Evolutionary conservation across 2,113 vertebrate genomes (phyloP).

Genomic region (Oriolus oriolus): DNA sequence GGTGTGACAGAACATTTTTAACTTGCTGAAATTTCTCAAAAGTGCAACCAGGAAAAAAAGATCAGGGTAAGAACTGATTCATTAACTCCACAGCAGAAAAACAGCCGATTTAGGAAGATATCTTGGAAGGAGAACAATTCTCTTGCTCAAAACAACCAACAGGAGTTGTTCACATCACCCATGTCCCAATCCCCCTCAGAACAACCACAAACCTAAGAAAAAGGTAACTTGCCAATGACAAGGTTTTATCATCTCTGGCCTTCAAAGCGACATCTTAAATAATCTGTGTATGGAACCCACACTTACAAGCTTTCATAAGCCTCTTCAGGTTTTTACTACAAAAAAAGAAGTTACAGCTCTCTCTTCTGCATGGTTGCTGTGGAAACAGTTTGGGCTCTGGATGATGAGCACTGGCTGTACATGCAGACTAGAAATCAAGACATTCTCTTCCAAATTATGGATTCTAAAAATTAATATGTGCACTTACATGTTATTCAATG

Average conservation of each 20-base stretch:
- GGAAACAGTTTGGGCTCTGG: constrained; percentile 61
- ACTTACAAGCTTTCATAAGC: constrained; percentile 30
- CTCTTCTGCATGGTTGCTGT: constrained; percentile 63
- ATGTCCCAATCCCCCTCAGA: neutral
- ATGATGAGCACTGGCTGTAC: constrained; percentile 33
- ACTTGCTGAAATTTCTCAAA: neutral
- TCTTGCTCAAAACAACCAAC: neutral
- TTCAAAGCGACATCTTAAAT: constrained; percentile 12
- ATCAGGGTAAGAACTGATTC: neutral
- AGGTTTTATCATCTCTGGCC: neutral
- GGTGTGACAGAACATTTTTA: neutral
- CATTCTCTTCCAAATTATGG: neutral
- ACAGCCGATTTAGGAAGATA: neutral
- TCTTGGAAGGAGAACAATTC: neutral
- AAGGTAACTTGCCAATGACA: neutral
- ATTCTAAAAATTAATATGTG: neutral
- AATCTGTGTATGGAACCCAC: neutral
- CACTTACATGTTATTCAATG: neutral
- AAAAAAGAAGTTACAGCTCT: constrained; percentile 19
- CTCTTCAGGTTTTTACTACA: constrained; percentile 34
- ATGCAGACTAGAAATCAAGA: constrained; percentile 30
- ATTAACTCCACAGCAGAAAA: neutral
- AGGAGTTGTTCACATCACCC: neutral
- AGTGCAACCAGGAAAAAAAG: neutral
- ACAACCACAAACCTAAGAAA: neutral